phyloP scores from a whole-genome alignment of 2,113 vertebrate genomes.

The Dolichotis patagonum region DNA sequence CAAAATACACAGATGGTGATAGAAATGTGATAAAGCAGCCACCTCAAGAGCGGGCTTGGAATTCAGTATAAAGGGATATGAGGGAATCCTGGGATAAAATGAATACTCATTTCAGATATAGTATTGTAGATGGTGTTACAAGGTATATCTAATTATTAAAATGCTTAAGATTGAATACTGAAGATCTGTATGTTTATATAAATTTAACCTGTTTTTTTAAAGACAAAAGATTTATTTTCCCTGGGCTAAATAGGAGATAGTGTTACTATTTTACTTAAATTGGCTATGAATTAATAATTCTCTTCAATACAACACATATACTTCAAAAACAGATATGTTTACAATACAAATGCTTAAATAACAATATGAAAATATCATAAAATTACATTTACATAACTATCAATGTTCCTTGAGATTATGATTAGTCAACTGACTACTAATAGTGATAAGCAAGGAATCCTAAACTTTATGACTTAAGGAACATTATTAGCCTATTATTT shows the following conservation, averaged over 20 bases:
- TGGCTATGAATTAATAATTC: slow-evolving; percentile 36
- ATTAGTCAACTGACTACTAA: slow-evolving; percentile 38
- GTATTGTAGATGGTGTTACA: background rate
- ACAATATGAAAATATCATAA: slow-evolving; percentile 32
- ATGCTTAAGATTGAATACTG: background rate
- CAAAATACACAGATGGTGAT: background rate
- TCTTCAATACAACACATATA: background rate
- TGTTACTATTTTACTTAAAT: slow-evolving; percentile 44
- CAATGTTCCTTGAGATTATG: slow-evolving; percentile 13
- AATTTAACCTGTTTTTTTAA: background rate
- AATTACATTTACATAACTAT: slow-evolving; percentile 37
- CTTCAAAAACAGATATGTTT: background rate
- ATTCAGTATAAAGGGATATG: background rate
- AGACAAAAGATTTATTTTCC: slow-evolving; percentile 11
- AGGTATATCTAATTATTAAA: background rate
- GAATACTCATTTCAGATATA: background rate
- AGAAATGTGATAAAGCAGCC: background rate
- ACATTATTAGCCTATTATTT: slow-evolving; percentile 51
- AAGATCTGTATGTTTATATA: background rate
- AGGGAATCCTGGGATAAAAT: background rate
- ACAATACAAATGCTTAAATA: slow-evolving; percentile 25
- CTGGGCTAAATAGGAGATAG: background rate
- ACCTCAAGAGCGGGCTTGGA: background rate
- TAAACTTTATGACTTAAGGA: slow-evolving; percentile 9
- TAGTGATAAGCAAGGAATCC: background rate